These are phyloP conservation scores for Isotomurus palustris DNA, from an alignment of 2,888 invertebrate genomes.

Conservation along the genomic window DNA sequence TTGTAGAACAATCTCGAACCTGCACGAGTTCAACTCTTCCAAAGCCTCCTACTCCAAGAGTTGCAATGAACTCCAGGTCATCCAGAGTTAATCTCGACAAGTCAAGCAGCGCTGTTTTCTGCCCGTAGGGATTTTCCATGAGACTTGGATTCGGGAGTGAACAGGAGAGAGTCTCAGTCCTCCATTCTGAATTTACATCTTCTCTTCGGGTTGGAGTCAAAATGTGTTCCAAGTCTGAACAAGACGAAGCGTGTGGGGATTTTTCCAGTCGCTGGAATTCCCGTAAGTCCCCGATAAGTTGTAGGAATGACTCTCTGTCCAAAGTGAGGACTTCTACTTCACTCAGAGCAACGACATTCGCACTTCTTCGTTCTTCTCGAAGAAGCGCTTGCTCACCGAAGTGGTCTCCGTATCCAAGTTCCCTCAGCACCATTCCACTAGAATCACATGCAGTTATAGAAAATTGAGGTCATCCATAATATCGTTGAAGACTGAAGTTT, in stretches of 20 bases:
- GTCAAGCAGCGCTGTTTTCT: slow-evolving; percentile 55
- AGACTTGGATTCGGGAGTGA: slow-evolving; percentile 25
- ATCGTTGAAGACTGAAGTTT: neutral
- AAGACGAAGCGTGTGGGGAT: slow-evolving; percentile 24
- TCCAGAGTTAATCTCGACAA: slow-evolving; percentile 65
- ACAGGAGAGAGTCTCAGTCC: slow-evolving; percentile 3
- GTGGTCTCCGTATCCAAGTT: slow-evolving; percentile 69
- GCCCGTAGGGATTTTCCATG: slow-evolving; percentile 47
- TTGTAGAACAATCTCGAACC: too few species aligned
- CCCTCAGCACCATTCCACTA: neutral
- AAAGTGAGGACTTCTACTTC: slow-evolving; percentile 62
- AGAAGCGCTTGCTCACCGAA: slow-evolving; percentile 85
- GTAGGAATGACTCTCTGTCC: slow-evolving; percentile 84
- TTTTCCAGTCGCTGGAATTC: slow-evolving; percentile 57
- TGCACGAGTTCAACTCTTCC: slow-evolving; percentile 76
- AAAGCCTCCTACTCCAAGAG: slow-evolving; percentile 88
- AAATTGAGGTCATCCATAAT: neutral
- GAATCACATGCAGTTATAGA: neutral
- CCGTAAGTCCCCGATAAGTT: slow-evolving; percentile 74
- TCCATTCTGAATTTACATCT: neutral
- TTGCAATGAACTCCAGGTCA: slow-evolving; percentile 75
- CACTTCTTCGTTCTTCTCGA: slow-evolving; percentile 67
- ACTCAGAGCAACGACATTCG: slow-evolving; percentile 57
- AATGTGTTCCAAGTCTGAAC: slow-evolving; percentile 16
- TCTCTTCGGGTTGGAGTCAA: neutral